These are phyloP conservation scores for Vanessa cardui DNA, from an alignment of 2,888 invertebrate genomes.

Conservation along the genomic window DNA sequence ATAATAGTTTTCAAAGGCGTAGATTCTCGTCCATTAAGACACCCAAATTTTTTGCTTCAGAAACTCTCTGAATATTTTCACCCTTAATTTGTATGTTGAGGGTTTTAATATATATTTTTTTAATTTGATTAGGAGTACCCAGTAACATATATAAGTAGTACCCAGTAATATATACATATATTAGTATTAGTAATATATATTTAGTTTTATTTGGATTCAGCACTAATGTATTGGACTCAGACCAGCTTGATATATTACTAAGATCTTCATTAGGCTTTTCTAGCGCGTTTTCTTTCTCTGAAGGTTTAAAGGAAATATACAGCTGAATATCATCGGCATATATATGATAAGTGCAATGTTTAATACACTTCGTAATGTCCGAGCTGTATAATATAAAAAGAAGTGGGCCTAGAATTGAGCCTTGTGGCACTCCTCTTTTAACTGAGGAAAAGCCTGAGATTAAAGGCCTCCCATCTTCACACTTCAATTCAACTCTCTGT, in stretches of 20 bases:
- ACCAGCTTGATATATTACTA: conserved; percentile 22
- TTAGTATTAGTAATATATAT: too few species aligned
- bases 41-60: conserved; percentile 32
- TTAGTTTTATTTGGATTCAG: conserved; percentile 32
- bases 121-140: neutral
- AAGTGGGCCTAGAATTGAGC: conserved; percentile 29
- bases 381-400: conserved; percentile 25
- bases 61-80: conserved; percentile 20
- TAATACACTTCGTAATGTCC: conserved; percentile 19
- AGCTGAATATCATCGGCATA: conserved; percentile 19
- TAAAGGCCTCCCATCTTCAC: neutral
- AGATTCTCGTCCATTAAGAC: conserved; percentile 31
- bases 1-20: conserved; percentile 32
- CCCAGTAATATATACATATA: conserved; percentile 16
- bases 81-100: conserved; percentile 4
- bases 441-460: neutral
- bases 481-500: neutral
- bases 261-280: conserved; percentile 17
- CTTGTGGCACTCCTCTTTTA: conserved; percentile 28
- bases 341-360: conserved; percentile 24
- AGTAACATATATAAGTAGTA: conserved; percentile 1
- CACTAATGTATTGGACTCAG: conserved; percentile 13
- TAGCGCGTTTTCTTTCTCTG: neutral
- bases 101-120: neutral
- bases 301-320: conserved; percentile 11